Percentiles rank a stretch among this genome's conserved stretches.
Conservation (phyloP, 2,888 invertebrate genomes). For the Lepidochrysops patricia region DNA sequence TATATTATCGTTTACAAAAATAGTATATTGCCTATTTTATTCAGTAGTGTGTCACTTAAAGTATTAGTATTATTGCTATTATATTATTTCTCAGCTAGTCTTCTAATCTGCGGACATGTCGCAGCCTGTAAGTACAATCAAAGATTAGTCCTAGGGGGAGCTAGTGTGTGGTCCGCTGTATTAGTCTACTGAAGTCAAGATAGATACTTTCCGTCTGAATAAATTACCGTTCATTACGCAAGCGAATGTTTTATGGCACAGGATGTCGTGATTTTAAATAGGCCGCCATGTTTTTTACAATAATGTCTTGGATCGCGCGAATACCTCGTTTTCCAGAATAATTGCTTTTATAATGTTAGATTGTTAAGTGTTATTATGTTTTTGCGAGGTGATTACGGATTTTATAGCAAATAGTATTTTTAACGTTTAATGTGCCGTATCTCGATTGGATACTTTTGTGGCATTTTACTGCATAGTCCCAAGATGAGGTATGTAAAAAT, state of each 20-base stretch:
- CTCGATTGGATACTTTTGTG: not conserved
- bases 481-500: too few relatives aligned
- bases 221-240: conserved; percentile 55
- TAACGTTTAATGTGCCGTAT: not conserved
- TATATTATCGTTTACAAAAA: too few relatives aligned
- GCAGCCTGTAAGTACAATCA: not conserved
- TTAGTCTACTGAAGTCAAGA: conserved; percentile 30
- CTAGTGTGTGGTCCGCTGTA: conserved; percentile 11
- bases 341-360: conserved; percentile 3
- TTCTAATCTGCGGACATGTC: not conserved
- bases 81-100: not conserved
- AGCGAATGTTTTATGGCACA: conserved; percentile 58
- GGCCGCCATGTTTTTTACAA: conserved; percentile 20
- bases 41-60: too few relatives aligned
- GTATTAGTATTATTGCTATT: not conserved
- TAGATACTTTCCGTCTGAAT: conserved; percentile 57
- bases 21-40: too few relatives aligned
- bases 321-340: conserved; percentile 19
- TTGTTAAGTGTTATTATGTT: conserved; percentile 2
- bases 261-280: conserved; percentile 54
- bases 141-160: conserved; percentile 1
- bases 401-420: not conserved
- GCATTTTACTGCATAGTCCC: not conserved
- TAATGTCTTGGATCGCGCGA: conserved; percentile 22
- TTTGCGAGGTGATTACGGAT: not conserved